Percentiles rank a stretch among this genome's conserved stretches.
Conservation (phyloP, 1,140 invertebrate species). For the Drosophila tristis region DNA sequence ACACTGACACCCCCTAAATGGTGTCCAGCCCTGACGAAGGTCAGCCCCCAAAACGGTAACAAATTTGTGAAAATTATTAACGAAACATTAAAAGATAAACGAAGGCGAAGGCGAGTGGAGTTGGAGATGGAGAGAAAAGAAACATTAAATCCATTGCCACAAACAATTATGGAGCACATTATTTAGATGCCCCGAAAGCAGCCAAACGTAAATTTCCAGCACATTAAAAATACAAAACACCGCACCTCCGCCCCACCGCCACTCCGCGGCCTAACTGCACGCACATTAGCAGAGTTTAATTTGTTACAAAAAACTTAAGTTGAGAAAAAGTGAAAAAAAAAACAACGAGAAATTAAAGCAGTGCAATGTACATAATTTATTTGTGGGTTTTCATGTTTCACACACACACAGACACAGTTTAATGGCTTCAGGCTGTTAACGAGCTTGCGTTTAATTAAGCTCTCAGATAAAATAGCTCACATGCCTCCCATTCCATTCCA, state of each 20-base stretch:
- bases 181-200: slow-evolving; percentile 64
- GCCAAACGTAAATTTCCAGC: slow-evolving; percentile 38
- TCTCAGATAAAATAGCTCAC: slow-evolving; percentile 52
- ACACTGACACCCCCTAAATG: background rate
- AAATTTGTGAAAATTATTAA: slow-evolving; percentile 49
- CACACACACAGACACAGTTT: slow-evolving; percentile 59
- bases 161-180: slow-evolving; percentile 58
- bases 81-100: slow-evolving; percentile 7
- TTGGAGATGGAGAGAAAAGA: slow-evolving; percentile 31
- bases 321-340: slow-evolving; percentile 8
- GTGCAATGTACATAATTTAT: slow-evolving; percentile 62
- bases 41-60: slow-evolving; percentile 41
- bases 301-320: slow-evolving; percentile 21
- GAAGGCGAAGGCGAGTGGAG: background rate
- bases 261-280: slow-evolving; percentile 40
- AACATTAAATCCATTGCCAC: slow-evolving; percentile 73
- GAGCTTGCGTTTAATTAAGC: slow-evolving; percentile 71
- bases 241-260: background rate
- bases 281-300: slow-evolving; percentile 73
- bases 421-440: slow-evolving; percentile 59
- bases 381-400: slow-evolving; percentile 56
- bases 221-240: slow-evolving; percentile 50
- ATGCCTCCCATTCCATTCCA: background rate
- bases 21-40: background rate
- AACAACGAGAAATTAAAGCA: slow-evolving; percentile 56